Base-by-base conservation (phyloP, 2,113 vertebrate species). In the Synchiropus splendidus region DNA sequence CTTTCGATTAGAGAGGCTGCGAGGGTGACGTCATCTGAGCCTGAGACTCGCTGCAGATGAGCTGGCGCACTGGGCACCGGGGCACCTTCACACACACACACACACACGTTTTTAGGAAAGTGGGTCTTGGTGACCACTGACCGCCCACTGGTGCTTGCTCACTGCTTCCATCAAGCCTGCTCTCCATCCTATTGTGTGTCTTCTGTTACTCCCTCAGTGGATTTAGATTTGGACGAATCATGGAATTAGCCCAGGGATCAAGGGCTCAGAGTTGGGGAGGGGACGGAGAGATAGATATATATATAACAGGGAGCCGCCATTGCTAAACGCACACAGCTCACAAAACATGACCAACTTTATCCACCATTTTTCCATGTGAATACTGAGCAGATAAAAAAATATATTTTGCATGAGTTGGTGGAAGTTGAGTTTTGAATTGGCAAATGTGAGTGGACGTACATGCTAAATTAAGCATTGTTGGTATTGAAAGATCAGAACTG, bases 181-280 rank as follows among this genome's bases (percentile, higher is more conserved):
- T 17, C 36, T 6, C 41, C 18, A 14, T 18, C 11, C 32, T 11
- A 2, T 12, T 18, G 17, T n/a, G 13, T 13, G 18, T 32, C 18
- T 31, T 6, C 42, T 11, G 15, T 41, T 47, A 42, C 61, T 64
- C 40, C 43, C 49, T 54, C 61, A 52, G 58, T 62, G 77, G 76
- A 79, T 78, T 81, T 81, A 78, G 75, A 83, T 83, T 83, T 78
- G 75, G 62, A 42, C 62, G 63, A 79, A 74, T 75, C 67, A 61
- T 67, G 69, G 82, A 82, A 83, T 81, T 83, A 83, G 75, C 80
- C 48, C 39, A 32, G 51, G 82, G 78, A 83, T 84, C 74, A 83
- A 75, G 59, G 64, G 70, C 75, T 83, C 64, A 69, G 64, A 54
- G 46, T 3, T 48, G 46, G 65, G 64, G 42, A 53, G 45, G 51